These are phyloP conservation scores for Apogon talboti DNA, from an alignment of 2,797 vertebrate genomes.

Conservation along the genomic window DNA sequence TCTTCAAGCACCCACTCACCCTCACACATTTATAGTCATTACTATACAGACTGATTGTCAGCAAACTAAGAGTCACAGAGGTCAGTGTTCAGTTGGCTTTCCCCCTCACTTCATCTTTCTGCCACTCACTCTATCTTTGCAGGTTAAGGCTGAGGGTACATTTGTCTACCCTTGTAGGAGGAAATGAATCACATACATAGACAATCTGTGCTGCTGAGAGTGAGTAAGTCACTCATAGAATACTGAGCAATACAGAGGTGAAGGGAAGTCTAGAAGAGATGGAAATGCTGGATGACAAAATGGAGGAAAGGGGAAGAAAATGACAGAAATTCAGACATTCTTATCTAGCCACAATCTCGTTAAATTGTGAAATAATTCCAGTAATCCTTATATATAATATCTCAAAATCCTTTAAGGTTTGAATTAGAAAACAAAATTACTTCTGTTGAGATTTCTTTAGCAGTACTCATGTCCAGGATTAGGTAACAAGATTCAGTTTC, in stretches of 20 bases:
- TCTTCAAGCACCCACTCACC: conserved; percentile 22
- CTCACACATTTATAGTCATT: conserved; percentile 22
- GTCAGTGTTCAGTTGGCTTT: conserved; percentile 51
- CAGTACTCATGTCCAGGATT: conserved; percentile 4
- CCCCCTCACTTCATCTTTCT: conserved; percentile 27
- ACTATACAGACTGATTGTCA: conserved; percentile 22
- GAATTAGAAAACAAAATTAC: conserved; percentile 16
- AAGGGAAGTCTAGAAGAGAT: conserved; percentile 43
- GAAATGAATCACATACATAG: conserved; percentile 61
- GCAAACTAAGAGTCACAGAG: conserved; percentile 35
- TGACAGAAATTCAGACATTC: conserved; percentile 20
- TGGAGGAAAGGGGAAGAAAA: conserved; percentile 11
- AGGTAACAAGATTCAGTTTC: conserved; percentile 17
- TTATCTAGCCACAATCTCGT: conserved; percentile 22
- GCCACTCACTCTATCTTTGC: conserved; percentile 48
- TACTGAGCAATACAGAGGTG: conserved; percentile 63
- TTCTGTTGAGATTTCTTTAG: conserved; percentile 5
- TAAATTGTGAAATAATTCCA: conserved; percentile 4
- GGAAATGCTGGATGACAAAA: conserved; percentile 32
- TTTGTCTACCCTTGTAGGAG: conserved; percentile 58
- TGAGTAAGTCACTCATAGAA: conserved; percentile 66
- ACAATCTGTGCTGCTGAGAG: conserved; percentile 51
- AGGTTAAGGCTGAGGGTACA: conserved; percentile 34
- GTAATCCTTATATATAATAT: conserved; percentile 11
- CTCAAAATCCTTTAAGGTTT: not conserved